These are phyloP conservation scores for Augochlorella aurata DNA, from an alignment of 2,888 invertebrate species.

Conservation along the genomic window DNA sequence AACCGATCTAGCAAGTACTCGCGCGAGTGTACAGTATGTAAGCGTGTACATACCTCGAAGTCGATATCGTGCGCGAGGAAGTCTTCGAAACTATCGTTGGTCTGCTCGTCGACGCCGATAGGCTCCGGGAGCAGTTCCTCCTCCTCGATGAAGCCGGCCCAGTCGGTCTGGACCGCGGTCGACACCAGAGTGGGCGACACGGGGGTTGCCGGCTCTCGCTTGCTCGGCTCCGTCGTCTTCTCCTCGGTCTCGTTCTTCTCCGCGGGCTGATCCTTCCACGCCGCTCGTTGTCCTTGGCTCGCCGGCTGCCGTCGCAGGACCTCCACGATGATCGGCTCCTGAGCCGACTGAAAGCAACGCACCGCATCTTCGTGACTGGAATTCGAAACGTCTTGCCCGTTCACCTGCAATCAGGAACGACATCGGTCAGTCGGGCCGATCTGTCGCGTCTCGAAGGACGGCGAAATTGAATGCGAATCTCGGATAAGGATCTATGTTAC, in stretches of 20 bases:
- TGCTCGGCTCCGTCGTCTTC: conserved; percentile 19
- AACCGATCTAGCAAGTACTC: too few relatives aligned
- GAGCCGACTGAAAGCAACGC: conserved; percentile 84
- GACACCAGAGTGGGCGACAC: conserved; percentile 74
- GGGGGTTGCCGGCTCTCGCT: conserved; percentile 18
- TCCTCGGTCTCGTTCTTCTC: conserved; percentile 17
- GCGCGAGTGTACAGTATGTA: too few relatives aligned
- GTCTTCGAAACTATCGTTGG: conserved; percentile 83
- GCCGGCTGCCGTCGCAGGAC: conserved; percentile 83
- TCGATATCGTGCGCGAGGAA: conserved; percentile 84
- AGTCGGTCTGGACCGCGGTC: conserved; percentile 84
- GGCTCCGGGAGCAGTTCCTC: conserved; percentile 72
- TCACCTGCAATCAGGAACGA: conserved; percentile 81
- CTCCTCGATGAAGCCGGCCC: conserved; percentile 80
- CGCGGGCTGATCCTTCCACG: conserved; percentile 20
- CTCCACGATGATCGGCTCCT: conserved; percentile 85
- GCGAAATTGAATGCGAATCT: too few relatives aligned
- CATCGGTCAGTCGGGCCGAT: background rate
- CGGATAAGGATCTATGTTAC: too few relatives aligned
- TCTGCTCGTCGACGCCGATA: conserved; percentile 73
- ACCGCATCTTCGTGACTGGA: conserved; percentile 85
- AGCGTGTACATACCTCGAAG: conserved; percentile 82
- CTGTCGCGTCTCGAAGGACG: background rate
- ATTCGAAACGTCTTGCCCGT: conserved; percentile 85
- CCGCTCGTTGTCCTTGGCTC: conserved; percentile 26